Conservation (phyloP, 2,888 invertebrate genomes). For the Caradrina kadenii region DNA sequence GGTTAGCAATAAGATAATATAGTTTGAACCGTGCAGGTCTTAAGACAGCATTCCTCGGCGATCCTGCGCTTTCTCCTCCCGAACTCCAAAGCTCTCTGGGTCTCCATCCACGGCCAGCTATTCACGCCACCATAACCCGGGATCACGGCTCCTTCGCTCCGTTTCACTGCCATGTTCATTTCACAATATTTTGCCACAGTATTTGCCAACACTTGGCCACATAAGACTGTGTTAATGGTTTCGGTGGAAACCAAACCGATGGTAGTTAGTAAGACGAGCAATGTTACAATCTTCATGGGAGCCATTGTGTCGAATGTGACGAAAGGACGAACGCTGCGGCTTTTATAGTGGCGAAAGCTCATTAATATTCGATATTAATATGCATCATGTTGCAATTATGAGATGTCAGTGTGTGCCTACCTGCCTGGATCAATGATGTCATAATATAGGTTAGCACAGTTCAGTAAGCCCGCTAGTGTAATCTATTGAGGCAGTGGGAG, state of each 20-base stretch:
- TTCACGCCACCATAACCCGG: not conserved
- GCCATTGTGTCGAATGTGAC: constrained; percentile 31
- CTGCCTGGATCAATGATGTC: constrained; percentile 56
- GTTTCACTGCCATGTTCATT: constrained; percentile 25
- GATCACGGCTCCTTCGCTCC: constrained; percentile 9
- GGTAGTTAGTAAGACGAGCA: constrained; percentile 25
- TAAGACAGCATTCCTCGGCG: constrained; percentile 69
- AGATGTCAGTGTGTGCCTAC: constrained; percentile 41
- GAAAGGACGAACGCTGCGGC: not conserved
- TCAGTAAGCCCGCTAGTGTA: constrained; percentile 2
- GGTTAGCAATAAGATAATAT: constrained; percentile 66
- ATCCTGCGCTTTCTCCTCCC: constrained; percentile 44
- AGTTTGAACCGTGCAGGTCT: constrained; percentile 67
- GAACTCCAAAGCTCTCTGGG: constrained; percentile 11
- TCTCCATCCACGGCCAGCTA: constrained; percentile 23
- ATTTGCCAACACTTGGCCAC: constrained; percentile 62
- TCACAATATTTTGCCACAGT: constrained; percentile 44
- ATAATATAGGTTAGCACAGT: constrained; percentile 34
- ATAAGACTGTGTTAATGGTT: constrained; percentile 41
- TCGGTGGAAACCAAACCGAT: not conserved
- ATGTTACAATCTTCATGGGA: constrained; percentile 45
- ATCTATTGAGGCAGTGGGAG: too few species aligned
- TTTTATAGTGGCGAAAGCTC: constrained; percentile 63
- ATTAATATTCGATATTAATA: constrained; percentile 63
- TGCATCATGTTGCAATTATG: constrained; percentile 51